These are phyloP conservation scores for Drosophila seguyi DNA, from an alignment of 1,140 invertebrate genomes.

Conservation along the genomic window DNA sequence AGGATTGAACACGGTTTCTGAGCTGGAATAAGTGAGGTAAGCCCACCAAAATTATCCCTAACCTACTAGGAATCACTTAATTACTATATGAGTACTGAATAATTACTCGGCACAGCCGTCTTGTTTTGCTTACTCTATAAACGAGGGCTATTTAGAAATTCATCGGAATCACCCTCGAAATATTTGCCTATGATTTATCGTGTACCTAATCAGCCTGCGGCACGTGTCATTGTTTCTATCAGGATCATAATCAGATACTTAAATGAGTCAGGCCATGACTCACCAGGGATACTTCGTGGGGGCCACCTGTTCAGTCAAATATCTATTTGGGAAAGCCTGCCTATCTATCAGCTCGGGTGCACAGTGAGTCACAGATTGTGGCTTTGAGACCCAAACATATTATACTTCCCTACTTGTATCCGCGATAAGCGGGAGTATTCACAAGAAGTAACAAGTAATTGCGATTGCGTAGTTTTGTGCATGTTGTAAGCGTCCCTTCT, in stretches of 20 bases:
- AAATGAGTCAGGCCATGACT: constrained; percentile 32
- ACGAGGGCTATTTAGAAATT: neutral
- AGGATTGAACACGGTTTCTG: neutral
- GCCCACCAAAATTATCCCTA: neutral
- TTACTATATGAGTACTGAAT: neutral
- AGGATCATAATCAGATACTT: constrained; percentile 46
- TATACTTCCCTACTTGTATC: neutral
- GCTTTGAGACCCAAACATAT: constrained; percentile 1
- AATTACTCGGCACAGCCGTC: neutral
- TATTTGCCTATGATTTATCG: constrained; percentile 23
- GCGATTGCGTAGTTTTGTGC: constrained; percentile 19
- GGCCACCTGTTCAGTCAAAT: constrained; percentile 8
- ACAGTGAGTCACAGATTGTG: constrained; percentile 22
- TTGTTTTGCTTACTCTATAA: neutral
- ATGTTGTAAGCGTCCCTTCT: constrained; percentile 11
- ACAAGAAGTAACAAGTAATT: constrained; percentile 25
- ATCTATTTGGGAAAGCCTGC: constrained; percentile 20
- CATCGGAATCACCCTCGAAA: constrained; percentile 1
- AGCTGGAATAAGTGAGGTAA: too few species aligned
- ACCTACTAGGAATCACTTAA: neutral
- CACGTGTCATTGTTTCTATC: constrained; percentile 34
- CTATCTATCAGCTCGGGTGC: constrained; percentile 4
- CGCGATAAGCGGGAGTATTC: constrained; percentile 19
- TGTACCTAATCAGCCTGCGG: constrained; percentile 12
- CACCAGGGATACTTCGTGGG: constrained; percentile 1